A percentile compares a stretch with the other conserved stretches of the same genome.
Evolutionary conservation across 1,140 invertebrate genomes (phyloP).

Genomic region (Tetranychus cinnabarinus): DNA sequence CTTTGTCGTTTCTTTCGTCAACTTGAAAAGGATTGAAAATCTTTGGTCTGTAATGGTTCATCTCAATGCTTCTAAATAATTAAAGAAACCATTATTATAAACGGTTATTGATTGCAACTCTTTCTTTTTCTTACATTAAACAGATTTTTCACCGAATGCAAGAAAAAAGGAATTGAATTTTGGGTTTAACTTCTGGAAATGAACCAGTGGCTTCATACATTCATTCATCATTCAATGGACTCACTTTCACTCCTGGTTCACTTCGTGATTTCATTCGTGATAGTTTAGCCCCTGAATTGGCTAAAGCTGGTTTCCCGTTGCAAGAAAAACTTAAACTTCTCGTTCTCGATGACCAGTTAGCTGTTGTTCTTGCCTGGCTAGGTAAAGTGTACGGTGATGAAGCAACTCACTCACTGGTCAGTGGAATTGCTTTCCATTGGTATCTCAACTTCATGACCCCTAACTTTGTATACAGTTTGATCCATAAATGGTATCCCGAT

Average conservation of each 20-base stretch:
- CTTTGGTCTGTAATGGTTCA: too few species aligned
- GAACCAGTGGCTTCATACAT: conserved; percentile 23
- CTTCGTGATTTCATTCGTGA: conserved; percentile 1
- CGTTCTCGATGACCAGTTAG: conserved; percentile 2
- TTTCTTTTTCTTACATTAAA: too few species aligned
- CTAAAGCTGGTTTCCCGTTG: conserved; percentile 18
- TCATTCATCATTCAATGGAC: background rate
- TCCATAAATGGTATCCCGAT: conserved; percentile 29
- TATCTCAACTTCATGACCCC: conserved; percentile 20
- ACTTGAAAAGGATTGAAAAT: too few species aligned
- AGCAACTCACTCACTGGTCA: conserved; percentile 1
- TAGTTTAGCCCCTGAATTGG: background rate
- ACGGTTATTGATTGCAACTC: too few species aligned
- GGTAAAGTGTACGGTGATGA: conserved; percentile 5
- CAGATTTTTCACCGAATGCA: conserved; percentile 34
- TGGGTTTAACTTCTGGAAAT: conserved; percentile 36
- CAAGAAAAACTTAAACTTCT: conserved; percentile 9
- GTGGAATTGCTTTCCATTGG: conserved; percentile 36
- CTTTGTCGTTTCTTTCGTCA: too few species aligned
- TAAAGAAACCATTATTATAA: too few species aligned
- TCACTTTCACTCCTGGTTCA: background rate
- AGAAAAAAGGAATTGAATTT: conserved; percentile 25
- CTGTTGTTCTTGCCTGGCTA: background rate
- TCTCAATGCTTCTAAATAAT: too few species aligned
- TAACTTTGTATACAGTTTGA: conserved; percentile 14